phyloP scores from a whole-genome alignment of 2,888 invertebrate species.

The Drepana falcataria region DNA sequence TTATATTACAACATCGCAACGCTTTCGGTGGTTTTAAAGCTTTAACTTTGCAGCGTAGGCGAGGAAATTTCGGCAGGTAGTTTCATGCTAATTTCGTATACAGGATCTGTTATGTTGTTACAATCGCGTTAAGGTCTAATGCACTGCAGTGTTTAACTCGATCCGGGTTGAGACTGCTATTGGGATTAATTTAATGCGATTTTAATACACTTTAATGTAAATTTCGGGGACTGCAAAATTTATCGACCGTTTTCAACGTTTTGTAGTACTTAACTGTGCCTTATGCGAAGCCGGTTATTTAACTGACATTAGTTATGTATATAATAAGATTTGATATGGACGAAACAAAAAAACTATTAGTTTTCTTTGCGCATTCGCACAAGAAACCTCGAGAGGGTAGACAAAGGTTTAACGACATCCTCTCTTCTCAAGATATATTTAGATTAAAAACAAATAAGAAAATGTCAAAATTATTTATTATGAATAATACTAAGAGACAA shows the following conservation, averaged over 20 bases:
- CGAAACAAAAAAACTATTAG: too few relatives aligned
- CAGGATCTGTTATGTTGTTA: conserved; percentile 46
- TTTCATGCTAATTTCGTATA: conserved; percentile 47
- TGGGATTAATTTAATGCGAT: background rate
- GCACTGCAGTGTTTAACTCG: conserved; percentile 26
- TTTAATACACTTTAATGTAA: background rate
- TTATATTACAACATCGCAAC: conserved; percentile 4
- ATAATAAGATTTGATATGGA: too few relatives aligned
- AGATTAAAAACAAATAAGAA: too few relatives aligned
- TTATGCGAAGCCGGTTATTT: too few relatives aligned
- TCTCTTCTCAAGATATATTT: too few relatives aligned
- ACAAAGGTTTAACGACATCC: too few relatives aligned
- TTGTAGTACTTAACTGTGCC: background rate
- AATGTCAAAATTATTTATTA: too few relatives aligned
- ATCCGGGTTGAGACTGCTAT: conserved; percentile 13
- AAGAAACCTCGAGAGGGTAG: too few relatives aligned
- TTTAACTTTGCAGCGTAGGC: conserved; percentile 45
- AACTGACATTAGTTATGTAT: too few relatives aligned
- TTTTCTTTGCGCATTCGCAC: too few relatives aligned
- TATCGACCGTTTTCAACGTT: background rate
- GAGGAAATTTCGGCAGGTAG: conserved; percentile 72
- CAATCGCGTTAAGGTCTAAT: conserved; percentile 36
- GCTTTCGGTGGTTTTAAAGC: background rate
- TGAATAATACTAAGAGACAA: too few relatives aligned
- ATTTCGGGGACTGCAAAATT: background rate